Conservation (phyloP, 1,140 invertebrate species). For the Leptinotarsa undecemlineata region DNA sequence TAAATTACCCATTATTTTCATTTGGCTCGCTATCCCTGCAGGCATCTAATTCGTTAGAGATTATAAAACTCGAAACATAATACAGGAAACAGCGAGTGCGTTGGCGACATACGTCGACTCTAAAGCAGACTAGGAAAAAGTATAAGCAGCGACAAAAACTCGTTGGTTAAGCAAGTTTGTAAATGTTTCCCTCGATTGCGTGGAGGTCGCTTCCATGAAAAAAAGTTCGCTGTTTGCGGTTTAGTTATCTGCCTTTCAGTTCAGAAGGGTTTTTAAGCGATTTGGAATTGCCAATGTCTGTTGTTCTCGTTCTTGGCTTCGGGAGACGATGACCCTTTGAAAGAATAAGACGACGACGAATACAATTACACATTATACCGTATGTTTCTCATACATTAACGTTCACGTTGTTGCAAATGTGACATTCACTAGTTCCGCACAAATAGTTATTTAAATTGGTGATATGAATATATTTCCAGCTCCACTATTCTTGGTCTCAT, state of each 20-base stretch:
- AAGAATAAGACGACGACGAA: no score
- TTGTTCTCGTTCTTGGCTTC: background rate
- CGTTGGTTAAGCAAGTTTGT: constrained; percentile 2
- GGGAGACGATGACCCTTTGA: no score
- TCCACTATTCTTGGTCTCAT: no score
- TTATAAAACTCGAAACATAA: background rate
- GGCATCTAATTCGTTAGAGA: background rate
- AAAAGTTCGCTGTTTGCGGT: background rate
- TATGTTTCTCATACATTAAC: no score
- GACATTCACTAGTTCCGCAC: no score
- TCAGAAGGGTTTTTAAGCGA: background rate
- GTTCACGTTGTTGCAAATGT: no score
- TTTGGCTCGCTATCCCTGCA: background rate
- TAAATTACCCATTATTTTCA: no score
- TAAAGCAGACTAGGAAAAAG: constrained; percentile 1
- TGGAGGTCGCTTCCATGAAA: background rate
- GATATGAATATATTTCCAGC: no score
- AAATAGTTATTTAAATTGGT: no score
- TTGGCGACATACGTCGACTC: background rate
- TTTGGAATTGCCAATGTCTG: background rate
- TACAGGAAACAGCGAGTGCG: background rate
- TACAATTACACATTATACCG: no score
- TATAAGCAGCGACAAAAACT: background rate
- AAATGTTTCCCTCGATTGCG: background rate
- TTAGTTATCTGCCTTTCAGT: background rate